phyloP scores from a whole-genome alignment of 2,113 vertebrate species.

The Riparia riparia region DNA sequence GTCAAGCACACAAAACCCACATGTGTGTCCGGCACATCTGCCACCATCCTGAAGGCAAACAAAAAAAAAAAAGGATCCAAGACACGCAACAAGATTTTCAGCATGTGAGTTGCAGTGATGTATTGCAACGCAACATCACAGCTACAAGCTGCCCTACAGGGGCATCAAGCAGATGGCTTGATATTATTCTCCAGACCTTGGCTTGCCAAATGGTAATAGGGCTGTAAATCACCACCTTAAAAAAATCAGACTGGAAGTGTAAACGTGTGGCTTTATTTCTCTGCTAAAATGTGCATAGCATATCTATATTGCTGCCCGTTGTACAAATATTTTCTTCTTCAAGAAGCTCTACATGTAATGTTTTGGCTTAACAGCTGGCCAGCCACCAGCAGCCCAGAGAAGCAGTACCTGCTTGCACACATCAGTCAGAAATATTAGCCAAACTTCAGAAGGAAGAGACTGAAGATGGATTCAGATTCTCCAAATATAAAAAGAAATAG shows the following conservation, averaged over 20 bases:
- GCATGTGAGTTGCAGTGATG: background rate
- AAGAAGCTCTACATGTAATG: background rate
- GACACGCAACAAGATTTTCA: slow-evolving; percentile 8
- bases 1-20: background rate
- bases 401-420: background rate
- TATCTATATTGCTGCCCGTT: background rate
- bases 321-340: background rate
- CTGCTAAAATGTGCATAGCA: background rate
- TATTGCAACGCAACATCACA: background rate
- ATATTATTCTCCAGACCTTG: slow-evolving; percentile 33
- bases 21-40: background rate
- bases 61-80: background rate
- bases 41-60: slow-evolving; percentile 5
- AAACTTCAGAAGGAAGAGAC: background rate
- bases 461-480: background rate
- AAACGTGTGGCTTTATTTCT: background rate
- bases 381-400: background rate
- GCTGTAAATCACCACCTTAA: slow-evolving; percentile 44
- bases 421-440: background rate
- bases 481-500: background rate
- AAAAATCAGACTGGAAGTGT: background rate
- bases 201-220: slow-evolving; percentile 48
- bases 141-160: slow-evolving; percentile 22
- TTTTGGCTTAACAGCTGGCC: background rate
- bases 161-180: slow-evolving; percentile 51